Evolutionary conservation across 2,888 invertebrate species (phyloP).

Genomic region (Lumbricus terrestris): DNA sequence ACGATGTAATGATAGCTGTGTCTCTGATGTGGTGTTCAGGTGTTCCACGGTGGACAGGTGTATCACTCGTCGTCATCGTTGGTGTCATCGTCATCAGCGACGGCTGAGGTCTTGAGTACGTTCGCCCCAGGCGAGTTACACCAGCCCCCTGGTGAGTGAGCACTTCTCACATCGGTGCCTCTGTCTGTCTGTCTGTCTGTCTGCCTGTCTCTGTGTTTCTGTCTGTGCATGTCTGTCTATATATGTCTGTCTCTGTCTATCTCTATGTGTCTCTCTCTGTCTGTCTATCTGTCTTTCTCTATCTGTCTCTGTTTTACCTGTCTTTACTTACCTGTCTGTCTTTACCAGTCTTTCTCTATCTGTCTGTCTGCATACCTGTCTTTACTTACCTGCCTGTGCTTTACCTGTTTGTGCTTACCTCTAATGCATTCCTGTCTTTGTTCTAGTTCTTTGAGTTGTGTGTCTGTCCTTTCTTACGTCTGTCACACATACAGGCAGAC

Average conservation of each 20-base stretch:
- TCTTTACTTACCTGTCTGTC: not conserved
- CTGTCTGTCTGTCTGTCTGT: constrained; percentile 15
- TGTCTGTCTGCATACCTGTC: not conserved
- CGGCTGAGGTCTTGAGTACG: not conserved
- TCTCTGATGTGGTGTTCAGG: not conserved
- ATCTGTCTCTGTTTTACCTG: not conserved
- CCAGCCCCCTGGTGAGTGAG: not conserved
- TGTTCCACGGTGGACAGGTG: not conserved
- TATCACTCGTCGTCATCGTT: not conserved
- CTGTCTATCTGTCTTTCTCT: not conserved
- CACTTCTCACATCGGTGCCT: not conserved
- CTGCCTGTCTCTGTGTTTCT: not conserved
- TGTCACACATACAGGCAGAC: no score
- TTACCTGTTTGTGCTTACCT: no score
- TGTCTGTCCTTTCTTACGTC: no score
- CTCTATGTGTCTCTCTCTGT: not conserved
- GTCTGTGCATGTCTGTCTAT: not conserved
- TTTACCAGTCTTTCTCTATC: not conserved
- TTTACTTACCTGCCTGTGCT: no score
- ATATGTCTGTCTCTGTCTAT: not conserved
- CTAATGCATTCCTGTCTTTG: no score
- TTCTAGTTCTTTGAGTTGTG: no score
- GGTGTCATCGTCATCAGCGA: not conserved
- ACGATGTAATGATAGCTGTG: not conserved
- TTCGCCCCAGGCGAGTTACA: not conserved